Evolutionary conservation across 1,140 invertebrate genomes (phyloP), one percentile per base, ranked within the genome.

Genomic region (Lanistes nyassanus): DNA sequence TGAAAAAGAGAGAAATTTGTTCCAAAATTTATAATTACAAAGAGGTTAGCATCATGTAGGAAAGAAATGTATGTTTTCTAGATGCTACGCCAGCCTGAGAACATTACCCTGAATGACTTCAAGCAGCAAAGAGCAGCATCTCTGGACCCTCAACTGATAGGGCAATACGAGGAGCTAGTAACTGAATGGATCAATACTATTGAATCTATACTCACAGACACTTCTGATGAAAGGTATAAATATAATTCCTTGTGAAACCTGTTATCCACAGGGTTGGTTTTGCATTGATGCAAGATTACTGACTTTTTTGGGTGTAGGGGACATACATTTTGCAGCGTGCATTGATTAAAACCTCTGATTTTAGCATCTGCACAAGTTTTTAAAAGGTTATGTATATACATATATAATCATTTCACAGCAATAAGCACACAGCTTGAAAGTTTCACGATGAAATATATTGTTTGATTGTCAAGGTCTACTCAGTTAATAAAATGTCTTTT

Each of bases 141-240:
- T 26, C 66, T 87, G 19, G 88, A 89, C 75, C 81, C 81, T 36
- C 76, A 82, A 37, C 75, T 89, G 34, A 88, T 89, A 31, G 70
- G 77, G 75, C 83, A 88, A 53, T 89, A 88, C 83, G 88, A 89
- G 76, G 84, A 88, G 58, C 80, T 89, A 56, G 86, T 89, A 9
- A 81, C 81, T 65, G 87, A 88, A 70, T 89, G 88, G 88, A 88
- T 89, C 77, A 85, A 80, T 65, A 88, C 88, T 47, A 89, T 89
- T 70, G 88, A 89, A 74, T 78, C 82, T 29, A 87, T 88, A 66
- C 76, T 89, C 9, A 82, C 79, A 64, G 88, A 89, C 65, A 86
- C 84, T 23, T 84, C 84, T 34, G 88, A 88, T 84, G 88, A 89
- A 81, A 87, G 86, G 87, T 89, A 78, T 51, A n/a, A 34, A 71